Evolutionary conservation across 2,113 vertebrate genomes (phyloP).

Genomic region (Sturnus vulgaris): DNA sequence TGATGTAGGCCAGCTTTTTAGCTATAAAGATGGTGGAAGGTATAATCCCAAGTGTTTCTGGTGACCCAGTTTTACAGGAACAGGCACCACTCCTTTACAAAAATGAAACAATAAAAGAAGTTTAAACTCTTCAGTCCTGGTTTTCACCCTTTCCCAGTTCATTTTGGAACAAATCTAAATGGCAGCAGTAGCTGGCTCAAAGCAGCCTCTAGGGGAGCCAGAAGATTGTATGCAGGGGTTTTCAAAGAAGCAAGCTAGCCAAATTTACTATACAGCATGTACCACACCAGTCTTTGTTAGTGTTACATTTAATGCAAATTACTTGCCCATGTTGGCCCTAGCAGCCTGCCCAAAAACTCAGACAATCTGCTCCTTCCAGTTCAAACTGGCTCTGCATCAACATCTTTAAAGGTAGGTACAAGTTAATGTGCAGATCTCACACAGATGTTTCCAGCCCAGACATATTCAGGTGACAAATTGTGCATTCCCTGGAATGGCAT

Average conservation of each 20-base stretch:
- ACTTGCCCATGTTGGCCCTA: not conserved
- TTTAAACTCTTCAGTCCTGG: not conserved
- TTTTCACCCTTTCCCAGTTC: not conserved
- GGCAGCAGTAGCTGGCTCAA: not conserved
- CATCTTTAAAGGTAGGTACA: not conserved
- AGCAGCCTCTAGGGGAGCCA: constrained; percentile 47
- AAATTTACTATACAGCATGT: not conserved
- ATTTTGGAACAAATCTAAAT: not conserved
- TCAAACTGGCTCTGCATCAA: not conserved
- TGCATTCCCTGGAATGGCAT: not conserved
- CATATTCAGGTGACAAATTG: not conserved
- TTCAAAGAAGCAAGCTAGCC: not conserved
- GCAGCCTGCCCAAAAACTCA: not conserved
- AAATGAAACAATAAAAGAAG: not conserved
- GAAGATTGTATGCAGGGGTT: constrained; percentile 9
- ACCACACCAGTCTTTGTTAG: not conserved
- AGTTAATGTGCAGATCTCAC: not conserved
- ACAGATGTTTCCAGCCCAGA: not conserved
- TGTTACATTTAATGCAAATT: not conserved
- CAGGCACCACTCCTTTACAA: not conserved
- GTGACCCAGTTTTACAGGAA: constrained; percentile 8
- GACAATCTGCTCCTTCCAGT: not conserved
- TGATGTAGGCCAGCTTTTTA: constrained; percentile 13
- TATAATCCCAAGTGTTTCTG: constrained; percentile 1
- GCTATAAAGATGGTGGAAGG: constrained; percentile 17